These are phyloP conservation scores for Drosophila meridiana DNA, from an alignment of 2,888 invertebrate genomes.

Conservation along the genomic window DNA sequence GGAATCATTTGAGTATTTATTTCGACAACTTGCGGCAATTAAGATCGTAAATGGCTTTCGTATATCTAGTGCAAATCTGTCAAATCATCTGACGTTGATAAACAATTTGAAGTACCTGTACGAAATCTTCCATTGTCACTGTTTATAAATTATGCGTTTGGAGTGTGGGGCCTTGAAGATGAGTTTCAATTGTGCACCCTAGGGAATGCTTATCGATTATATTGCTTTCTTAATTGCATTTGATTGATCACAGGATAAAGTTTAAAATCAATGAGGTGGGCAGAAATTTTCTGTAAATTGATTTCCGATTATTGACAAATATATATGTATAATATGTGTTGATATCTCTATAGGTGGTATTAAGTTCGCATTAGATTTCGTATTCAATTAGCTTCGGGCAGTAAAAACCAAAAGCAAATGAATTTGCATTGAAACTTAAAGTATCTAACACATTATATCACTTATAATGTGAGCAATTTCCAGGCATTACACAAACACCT, in stretches of 20 bases:
- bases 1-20: slow-evolving; percentile 11
- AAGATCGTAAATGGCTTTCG: slow-evolving; percentile 26
- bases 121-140: slow-evolving; percentile 43
- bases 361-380: neutral
- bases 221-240: slow-evolving; percentile 5
- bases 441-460: slow-evolving; percentile 7
- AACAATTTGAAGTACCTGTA: slow-evolving; percentile 4
- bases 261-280: neutral
- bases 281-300: neutral
- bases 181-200: neutral
- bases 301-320: neutral
- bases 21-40: slow-evolving; percentile 13
- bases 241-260: neutral
- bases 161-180: neutral
- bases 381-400: neutral
- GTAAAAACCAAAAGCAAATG: slow-evolving; percentile 1
- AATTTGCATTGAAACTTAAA: slow-evolving; percentile 2
- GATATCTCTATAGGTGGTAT: neutral
- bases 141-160: slow-evolving; percentile 8
- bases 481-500: slow-evolving; percentile 5
- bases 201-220: neutral
- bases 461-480: neutral
- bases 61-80: slow-evolving; percentile 21
- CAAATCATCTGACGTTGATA: slow-evolving; percentile 39
- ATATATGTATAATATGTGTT: too few relatives aligned